Evolutionary conservation across 2,888 invertebrate genomes (phyloP).

Genomic region (Campoplex capitator): DNA sequence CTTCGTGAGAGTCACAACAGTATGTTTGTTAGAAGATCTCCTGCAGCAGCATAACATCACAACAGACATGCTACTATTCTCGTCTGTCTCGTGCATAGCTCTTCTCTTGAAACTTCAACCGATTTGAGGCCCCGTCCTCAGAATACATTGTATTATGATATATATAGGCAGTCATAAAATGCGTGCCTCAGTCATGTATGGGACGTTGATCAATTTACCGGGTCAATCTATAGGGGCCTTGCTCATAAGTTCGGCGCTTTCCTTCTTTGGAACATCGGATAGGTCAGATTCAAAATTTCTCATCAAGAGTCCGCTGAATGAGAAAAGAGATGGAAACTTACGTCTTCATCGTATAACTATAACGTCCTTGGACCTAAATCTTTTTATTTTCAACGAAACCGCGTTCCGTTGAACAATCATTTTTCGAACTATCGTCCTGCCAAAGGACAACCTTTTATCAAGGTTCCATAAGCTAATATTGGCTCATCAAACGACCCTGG

Average conservation of each 20-base stretch:
- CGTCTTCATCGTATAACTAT: neutral
- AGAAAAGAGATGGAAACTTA: neutral
- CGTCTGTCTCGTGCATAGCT: conserved; percentile 5
- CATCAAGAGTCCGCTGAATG: no score
- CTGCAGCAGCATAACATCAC: conserved; percentile 23
- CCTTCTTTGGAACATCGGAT: neutral
- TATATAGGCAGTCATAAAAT: neutral
- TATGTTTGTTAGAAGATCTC: conserved; percentile 78
- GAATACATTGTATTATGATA: conserved; percentile 18
- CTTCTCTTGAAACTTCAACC: conserved; percentile 33
- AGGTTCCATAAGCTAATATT: conserved; percentile 77
- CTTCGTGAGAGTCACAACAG: conserved; percentile 83
- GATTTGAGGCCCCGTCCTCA: conserved; percentile 47
- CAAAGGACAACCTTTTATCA: conserved; percentile 78
- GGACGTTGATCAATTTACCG: neutral
- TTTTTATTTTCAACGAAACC: conserved; percentile 6
- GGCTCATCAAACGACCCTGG: conserved; percentile 76
- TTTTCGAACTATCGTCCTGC: conserved; percentile 54
- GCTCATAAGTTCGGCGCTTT: neutral
- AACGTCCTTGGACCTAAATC: neutral
- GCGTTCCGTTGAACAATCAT: conserved; percentile 51
- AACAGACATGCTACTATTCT: conserved; percentile 31
- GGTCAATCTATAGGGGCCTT: neutral
- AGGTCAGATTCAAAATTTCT: no score
- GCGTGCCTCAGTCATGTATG: neutral